Evolutionary conservation across 2,888 invertebrate genomes (phyloP).

Genomic region (Chrysodeixis includens): DNA sequence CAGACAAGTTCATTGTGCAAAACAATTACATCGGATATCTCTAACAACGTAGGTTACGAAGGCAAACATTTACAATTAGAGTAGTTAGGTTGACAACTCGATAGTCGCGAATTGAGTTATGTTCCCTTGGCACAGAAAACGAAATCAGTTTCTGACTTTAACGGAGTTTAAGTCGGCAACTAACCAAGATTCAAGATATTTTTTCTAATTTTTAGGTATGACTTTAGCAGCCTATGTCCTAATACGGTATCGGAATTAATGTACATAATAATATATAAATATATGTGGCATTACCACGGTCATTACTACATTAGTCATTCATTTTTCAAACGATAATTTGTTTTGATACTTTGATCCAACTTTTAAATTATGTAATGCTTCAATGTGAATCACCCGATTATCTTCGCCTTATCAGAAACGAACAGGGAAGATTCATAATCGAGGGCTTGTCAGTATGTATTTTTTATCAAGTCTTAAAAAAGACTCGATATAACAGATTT

Average conservation of each 20-base stretch:
- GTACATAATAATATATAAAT: too few species aligned
- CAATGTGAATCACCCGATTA: neutral
- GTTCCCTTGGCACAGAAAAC: neutral
- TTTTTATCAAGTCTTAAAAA: neutral
- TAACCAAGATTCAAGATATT: too few species aligned
- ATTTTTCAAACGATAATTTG: neutral
- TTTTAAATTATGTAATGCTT: neutral
- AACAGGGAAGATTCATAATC: neutral
- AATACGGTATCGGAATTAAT: too few species aligned
- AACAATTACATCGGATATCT: neutral
- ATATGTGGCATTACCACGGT: too few species aligned
- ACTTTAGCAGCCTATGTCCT: too few species aligned
- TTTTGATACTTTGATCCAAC: neutral
- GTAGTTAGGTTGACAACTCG: conserved; percentile 3
- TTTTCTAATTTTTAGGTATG: too few species aligned
- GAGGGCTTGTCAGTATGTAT: neutral
- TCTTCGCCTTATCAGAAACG: neutral
- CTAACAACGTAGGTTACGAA: neutral
- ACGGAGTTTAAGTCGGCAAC: neutral
- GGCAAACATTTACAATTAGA: neutral
- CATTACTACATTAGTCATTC: too few species aligned
- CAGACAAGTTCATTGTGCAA: neutral
- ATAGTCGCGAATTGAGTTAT: neutral
- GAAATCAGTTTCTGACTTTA: neutral
- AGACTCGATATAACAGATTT: neutral